These are phyloP conservation scores for Catocala sponsa DNA, from an alignment of 2,888 invertebrate genomes.

Conservation along the genomic window DNA sequence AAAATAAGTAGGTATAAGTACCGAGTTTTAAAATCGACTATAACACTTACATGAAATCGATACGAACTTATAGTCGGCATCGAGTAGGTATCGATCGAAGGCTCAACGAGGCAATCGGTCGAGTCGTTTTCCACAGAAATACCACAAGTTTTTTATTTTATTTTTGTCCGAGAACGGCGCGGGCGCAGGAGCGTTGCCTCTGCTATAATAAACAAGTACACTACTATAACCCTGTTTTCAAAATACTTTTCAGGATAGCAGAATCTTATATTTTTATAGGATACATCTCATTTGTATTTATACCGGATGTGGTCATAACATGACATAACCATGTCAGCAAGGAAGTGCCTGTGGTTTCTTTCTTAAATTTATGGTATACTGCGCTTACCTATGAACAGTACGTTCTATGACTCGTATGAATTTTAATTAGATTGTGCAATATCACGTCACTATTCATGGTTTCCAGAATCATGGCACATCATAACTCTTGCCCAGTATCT, in stretches of 20 bases:
- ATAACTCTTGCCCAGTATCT: no score
- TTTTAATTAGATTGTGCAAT: no score
- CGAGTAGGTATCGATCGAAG: constrained; percentile 63
- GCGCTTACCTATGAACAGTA: no score
- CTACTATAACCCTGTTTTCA: constrained; percentile 58
- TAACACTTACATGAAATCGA: constrained; percentile 49
- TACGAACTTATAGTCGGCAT: constrained; percentile 46
- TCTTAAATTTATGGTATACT: no score
- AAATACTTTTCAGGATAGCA: constrained; percentile 27
- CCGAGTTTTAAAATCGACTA: constrained; percentile 26
- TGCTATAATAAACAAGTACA: constrained; percentile 72
- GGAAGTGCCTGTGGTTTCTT: no score
- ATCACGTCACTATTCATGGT: no score
- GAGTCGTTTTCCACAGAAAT: constrained; percentile 79
- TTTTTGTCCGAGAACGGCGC: constrained; percentile 63
- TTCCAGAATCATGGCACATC: no score
- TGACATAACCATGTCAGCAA: no score
- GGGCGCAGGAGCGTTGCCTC: constrained; percentile 81
- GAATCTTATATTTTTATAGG: background rate
- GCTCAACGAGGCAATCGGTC: constrained; percentile 73
- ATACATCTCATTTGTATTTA: no score
- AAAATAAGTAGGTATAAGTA: constrained; percentile 38
- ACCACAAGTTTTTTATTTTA: constrained; percentile 75
- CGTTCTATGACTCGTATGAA: no score
- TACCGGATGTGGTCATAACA: no score